phyloP scores from a whole-genome alignment of 2,888 invertebrate genomes.

The Parnassius mnemosyne region DNA sequence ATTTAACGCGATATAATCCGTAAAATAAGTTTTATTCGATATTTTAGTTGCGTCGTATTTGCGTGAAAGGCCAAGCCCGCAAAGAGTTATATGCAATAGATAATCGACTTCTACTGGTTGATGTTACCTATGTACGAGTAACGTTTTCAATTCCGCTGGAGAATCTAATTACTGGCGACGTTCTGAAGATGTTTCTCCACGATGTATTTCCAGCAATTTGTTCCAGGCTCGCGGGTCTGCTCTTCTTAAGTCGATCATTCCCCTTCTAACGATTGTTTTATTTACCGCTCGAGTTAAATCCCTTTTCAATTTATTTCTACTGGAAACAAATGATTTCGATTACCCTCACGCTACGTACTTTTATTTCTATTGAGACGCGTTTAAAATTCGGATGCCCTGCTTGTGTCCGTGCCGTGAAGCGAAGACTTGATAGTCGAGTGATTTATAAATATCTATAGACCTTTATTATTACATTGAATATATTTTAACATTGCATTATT shows the following conservation, averaged over 20 bases:
- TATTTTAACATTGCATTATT: too few species aligned
- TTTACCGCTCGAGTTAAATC: constrained; percentile 5
- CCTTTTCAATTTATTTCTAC: constrained; percentile 4
- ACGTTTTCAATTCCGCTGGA: too few species aligned
- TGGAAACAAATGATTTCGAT: constrained; percentile 4
- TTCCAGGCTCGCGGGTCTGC: not conserved
- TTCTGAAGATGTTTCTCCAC: not conserved
- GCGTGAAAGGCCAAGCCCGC: too few species aligned
- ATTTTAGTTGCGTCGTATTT: too few species aligned
- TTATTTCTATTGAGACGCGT: not conserved
- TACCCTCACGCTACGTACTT: not conserved
- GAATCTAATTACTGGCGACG: not conserved
- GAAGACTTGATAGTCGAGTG: not conserved
- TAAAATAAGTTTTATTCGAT: too few species aligned
- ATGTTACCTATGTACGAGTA: too few species aligned
- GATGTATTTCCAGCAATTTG: not conserved
- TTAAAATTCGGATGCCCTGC: not conserved
- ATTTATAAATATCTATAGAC: too few species aligned
- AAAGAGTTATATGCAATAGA: too few species aligned
- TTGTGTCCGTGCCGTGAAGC: not conserved
- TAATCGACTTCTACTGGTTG: too few species aligned
- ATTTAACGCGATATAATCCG: too few species aligned
- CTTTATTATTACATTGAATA: too few species aligned
- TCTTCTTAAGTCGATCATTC: not conserved
- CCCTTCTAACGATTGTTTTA: constrained; percentile 3